Percentiles rank a stretch among this genome's conserved stretches.
Evolutionary conservation across 1,140 invertebrate genomes (phyloP).

Genomic region (Diorhabda sublineata): DNA sequence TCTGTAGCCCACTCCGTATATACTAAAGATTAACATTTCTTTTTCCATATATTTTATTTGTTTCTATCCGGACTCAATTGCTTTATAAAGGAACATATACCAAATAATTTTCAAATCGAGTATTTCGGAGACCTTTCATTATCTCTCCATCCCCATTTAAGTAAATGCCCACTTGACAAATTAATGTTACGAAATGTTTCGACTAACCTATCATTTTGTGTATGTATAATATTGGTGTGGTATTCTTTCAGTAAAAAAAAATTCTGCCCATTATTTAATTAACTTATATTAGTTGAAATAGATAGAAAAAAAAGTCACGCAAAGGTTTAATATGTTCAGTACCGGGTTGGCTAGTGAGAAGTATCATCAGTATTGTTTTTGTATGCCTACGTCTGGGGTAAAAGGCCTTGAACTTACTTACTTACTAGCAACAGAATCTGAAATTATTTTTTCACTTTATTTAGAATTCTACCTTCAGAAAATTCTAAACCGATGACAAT

Average conservation of each 20-base stretch:
- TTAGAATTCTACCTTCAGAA: too few relatives aligned
- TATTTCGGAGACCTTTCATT: not conserved
- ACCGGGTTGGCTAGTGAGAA: not conserved
- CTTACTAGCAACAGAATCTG: too few relatives aligned
- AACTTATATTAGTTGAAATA: not conserved
- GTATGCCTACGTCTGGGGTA: too few relatives aligned
- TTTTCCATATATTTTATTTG: too few relatives aligned
- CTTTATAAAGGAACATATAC: too few relatives aligned
- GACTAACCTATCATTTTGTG: not conserved
- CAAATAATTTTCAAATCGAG: not conserved
- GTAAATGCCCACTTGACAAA: not conserved
- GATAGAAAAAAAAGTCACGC: slow-evolving; percentile 2
- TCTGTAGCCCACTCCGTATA: too few relatives aligned
- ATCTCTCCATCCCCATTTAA: not conserved
- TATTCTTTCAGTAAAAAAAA: not conserved
- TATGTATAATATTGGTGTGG: not conserved
- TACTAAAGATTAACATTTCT: too few relatives aligned
- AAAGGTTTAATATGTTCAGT: not conserved
- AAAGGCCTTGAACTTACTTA: too few relatives aligned
- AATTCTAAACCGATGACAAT: too few relatives aligned
- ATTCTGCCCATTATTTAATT: not conserved
- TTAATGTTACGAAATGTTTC: not conserved
- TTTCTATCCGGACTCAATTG: too few relatives aligned
- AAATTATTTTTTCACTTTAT: too few relatives aligned
- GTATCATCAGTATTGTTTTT: too few relatives aligned